Evolutionary conservation across 1,140 invertebrate genomes (phyloP).

Genomic region (Macrosteles quadrilineatus): DNA sequence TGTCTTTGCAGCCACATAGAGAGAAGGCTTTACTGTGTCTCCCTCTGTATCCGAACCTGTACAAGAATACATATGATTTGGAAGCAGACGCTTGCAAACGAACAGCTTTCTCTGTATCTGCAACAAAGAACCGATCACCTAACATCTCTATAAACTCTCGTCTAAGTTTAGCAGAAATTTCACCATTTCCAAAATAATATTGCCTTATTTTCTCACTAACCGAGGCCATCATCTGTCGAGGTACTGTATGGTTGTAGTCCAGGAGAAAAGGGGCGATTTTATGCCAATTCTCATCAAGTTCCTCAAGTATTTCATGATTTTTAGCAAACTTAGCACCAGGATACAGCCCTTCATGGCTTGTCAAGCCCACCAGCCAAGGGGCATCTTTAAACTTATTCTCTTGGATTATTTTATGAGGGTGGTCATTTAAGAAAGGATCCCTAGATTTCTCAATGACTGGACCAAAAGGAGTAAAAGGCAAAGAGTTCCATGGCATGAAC

Average conservation of each 20-base stretch:
- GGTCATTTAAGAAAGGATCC: slow-evolving; percentile 42
- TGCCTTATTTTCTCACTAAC: slow-evolving; percentile 37
- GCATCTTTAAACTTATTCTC: background rate
- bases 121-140: slow-evolving; percentile 39
- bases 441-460: background rate
- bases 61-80: slow-evolving; percentile 40
- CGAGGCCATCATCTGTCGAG: slow-evolving; percentile 15
- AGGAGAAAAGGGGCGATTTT: slow-evolving; percentile 41
- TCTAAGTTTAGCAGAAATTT: slow-evolving; percentile 25
- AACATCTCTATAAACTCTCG: slow-evolving; percentile 34
- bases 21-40: slow-evolving; percentile 33
- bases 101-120: slow-evolving; percentile 36
- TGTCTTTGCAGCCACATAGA: background rate
- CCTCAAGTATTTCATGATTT: slow-evolving; percentile 28
- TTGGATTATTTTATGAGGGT: slow-evolving; percentile 38
- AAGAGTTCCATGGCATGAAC: background rate
- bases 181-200: slow-evolving; percentile 36
- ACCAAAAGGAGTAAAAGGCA: slow-evolving; percentile 27
- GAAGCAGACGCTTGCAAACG: slow-evolving; percentile 33
- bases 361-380: slow-evolving; percentile 47
- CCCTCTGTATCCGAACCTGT: slow-evolving; percentile 41
- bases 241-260: slow-evolving; percentile 41
- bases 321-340: slow-evolving; percentile 22
- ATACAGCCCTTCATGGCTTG: slow-evolving; percentile 47
- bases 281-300: slow-evolving; percentile 39